Evolutionary conservation across 2,113 vertebrate species (phyloP), one percentile per base, ranked within the genome.

Genomic region (Aramus guarauna): DNA sequence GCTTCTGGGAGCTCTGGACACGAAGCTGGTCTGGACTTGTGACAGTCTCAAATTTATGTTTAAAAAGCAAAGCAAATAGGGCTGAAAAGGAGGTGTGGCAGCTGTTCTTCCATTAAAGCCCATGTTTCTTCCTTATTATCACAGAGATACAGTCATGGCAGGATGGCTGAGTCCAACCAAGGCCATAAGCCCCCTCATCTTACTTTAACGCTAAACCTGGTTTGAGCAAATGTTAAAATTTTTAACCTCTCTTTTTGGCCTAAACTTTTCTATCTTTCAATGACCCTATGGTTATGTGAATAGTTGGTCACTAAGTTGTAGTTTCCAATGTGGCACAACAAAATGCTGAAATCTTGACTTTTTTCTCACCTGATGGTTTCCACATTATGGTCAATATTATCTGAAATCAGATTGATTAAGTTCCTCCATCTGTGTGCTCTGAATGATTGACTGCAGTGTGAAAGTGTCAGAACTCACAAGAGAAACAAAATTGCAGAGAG

Each of bases 391-490:
- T 77, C 82, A 81, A 80, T 37, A 72, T 64, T 92, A 62, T 73
- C 11, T 43, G 21, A 91, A 90, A 90, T 73, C 50, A 76, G 15
- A 67, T 23, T 82, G 69, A 91, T 94, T 84, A 89, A 77, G 11
- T 60, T 78, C 24, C 29, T 81, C 67, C 47, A 74, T 73, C 75
- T 93, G 76, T 88, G 48, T 79, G 17, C 68, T 94, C 52, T 36
- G 58, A 41, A 87, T 80, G 73, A 92, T 67, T 48, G 69, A 94
- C 78, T 90, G 78, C 75, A 62, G 58, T 56, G 68, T 90, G 55
- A 89, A 95, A 93, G 64, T 87, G 60, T 84, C 43, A 78, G n/a
- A 92, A 92, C 27, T 92, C 87, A 81, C 34, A 68, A 74, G 74
- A 93, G 64, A 83, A 94, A 41, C 8, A 83, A 89, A 76, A 93